phyloP scores from a whole-genome alignment of 1,140 invertebrate genomes.

The Galleria mellonella region DNA sequence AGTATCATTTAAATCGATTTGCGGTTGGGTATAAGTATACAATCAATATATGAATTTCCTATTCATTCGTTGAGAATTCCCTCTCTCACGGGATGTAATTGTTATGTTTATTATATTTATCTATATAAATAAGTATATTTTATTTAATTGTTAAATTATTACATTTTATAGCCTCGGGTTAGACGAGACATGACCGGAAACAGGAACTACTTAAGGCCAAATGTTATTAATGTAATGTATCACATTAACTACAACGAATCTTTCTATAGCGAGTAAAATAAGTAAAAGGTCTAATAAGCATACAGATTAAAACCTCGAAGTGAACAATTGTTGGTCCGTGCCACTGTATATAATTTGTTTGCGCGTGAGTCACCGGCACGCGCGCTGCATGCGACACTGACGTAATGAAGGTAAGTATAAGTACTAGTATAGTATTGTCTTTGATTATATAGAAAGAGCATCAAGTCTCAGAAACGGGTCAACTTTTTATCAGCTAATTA shows the following conservation, averaged over 20 bases:
- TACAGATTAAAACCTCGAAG: conserved; percentile 22
- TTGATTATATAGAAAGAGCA: too few species aligned
- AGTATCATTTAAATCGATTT: too few species aligned
- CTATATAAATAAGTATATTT: too few species aligned
- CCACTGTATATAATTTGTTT: conserved; percentile 15
- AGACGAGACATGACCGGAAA: conserved; percentile 3
- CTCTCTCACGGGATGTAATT: too few species aligned
- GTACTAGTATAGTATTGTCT: too few species aligned
- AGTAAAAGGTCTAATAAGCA: conserved; percentile 22
- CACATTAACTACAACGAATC: conserved; percentile 5
- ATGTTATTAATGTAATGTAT: conserved; percentile 6
- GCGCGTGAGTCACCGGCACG: conserved; percentile 11
- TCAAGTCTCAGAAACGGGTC: too few species aligned
- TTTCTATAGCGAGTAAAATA: conserved; percentile 9
- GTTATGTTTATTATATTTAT: too few species aligned
- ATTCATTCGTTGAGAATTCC: too few species aligned
- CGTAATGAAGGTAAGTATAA: too few species aligned
- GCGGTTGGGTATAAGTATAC: too few species aligned
- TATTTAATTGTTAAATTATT: neutral
- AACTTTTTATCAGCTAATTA: too few species aligned
- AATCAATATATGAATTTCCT: too few species aligned
- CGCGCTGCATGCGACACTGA: neutral
- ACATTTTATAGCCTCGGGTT: conserved; percentile 10
- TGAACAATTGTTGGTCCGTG: conserved; percentile 10
- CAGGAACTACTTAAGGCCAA: conserved; percentile 15